These are phyloP conservation scores for Bovichtus diacanthus DNA, from an alignment of 2,797 vertebrate species.

Conservation along the genomic window DNA sequence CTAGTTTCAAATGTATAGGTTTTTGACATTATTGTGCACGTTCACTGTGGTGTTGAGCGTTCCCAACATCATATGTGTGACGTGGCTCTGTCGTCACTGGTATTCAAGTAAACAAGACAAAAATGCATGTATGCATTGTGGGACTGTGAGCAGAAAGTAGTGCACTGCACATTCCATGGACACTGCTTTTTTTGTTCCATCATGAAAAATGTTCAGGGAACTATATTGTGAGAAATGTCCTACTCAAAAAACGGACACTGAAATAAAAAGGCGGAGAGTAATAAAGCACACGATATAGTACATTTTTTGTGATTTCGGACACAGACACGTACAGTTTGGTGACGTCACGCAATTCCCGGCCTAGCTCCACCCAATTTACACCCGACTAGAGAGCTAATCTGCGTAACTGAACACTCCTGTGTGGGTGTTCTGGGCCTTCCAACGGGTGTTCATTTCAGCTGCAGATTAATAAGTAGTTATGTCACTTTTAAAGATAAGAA, in stretches of 20 bases:
- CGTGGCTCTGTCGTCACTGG: neutral
- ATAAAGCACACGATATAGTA: neutral
- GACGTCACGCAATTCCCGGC: neutral
- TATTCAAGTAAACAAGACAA: neutral
- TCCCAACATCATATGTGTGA: neutral
- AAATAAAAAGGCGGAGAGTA: neutral
- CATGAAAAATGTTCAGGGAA: neutral
- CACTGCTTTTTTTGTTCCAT: neutral
- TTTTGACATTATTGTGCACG: neutral
- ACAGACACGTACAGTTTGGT: neutral
- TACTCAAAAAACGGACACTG: neutral
- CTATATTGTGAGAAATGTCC: neutral
- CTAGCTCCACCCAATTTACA: neutral
- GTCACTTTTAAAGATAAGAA: neutral
- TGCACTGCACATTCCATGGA: neutral
- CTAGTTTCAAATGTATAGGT: no score
- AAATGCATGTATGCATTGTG: no score
- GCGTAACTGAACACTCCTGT: neutral
- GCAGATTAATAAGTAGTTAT: neutral
- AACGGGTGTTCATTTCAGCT: neutral
- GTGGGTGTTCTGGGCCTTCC: neutral
- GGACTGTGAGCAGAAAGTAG: neutral
- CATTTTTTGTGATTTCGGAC: neutral
- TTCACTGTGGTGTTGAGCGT: neutral
- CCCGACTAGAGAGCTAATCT: neutral